Conservation (phyloP, 1,140 invertebrate genomes). For the Pentalonia nigronervosa region DNA sequence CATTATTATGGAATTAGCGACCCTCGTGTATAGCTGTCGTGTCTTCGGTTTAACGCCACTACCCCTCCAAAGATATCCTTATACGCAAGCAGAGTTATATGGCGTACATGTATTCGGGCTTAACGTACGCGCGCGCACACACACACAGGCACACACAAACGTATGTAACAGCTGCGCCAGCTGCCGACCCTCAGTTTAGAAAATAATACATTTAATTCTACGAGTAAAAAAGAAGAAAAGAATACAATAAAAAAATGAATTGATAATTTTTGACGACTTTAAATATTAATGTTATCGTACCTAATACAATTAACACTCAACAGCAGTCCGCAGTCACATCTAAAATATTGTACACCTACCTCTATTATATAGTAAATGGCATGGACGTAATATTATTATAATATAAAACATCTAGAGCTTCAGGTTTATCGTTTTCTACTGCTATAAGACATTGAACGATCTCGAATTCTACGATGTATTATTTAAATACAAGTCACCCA, state of each 20-base stretch:
- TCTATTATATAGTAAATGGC: background rate
- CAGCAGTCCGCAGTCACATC: background rate
- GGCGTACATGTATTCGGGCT: conserved; percentile 11
- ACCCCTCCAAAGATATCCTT: conserved; percentile 34
- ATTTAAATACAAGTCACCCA: background rate
- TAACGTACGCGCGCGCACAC: no score
- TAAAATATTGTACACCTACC: background rate
- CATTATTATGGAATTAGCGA: conserved; percentile 54
- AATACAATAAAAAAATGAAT: background rate
- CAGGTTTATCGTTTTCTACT: background rate
- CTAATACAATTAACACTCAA: no score
- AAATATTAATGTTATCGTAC: background rate
- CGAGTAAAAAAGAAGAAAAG: background rate
- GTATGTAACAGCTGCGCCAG: conserved; percentile 34
- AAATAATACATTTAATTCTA: conserved; percentile 28
- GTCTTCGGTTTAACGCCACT: conserved; percentile 55
- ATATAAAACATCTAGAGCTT: background rate
- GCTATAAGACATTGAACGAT: background rate
- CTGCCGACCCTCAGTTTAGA: conserved; percentile 32
- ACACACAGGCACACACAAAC: background rate
- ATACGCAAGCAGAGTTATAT: background rate
- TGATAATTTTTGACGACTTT: background rate
- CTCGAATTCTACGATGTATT: background rate
- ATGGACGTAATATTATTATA: background rate
- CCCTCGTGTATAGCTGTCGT: conserved; percentile 53